These are phyloP conservation scores for Macroglossus sobrinus DNA, from an alignment of 2,113 vertebrate species.

Conservation along the genomic window DNA sequence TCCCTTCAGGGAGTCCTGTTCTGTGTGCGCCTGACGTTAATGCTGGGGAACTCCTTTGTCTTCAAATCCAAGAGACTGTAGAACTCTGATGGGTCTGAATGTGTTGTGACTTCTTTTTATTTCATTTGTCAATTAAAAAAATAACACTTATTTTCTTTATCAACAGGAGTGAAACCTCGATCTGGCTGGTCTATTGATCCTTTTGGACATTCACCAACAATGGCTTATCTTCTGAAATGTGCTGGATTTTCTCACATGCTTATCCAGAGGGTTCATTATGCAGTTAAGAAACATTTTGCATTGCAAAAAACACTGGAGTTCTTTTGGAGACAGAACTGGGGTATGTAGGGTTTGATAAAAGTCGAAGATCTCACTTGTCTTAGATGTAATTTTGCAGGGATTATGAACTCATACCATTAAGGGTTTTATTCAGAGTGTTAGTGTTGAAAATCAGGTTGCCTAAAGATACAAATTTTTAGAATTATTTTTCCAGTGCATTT, in stretches of 20 bases:
- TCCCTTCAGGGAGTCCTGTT: not conserved
- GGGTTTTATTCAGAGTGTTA: not conserved
- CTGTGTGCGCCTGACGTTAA: not conserved
- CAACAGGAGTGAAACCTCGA: conserved; percentile 89
- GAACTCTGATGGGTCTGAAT: not conserved
- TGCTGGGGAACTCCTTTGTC: not conserved
- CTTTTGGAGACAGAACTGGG: conserved; percentile 96
- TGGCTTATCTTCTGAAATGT: conserved; percentile 92
- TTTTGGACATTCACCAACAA: conserved; percentile 93
- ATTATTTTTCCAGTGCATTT: not conserved
- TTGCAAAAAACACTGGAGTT: conserved; percentile 89
- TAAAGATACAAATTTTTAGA: not conserved
- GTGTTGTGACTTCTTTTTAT: not conserved
- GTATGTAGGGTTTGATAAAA: conserved; percentile 78
- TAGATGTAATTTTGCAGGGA: not conserved
- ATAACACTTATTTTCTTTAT: conserved; percentile 25
- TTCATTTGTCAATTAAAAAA: not conserved
- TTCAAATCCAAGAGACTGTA: not conserved
- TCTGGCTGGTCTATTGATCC: conserved; percentile 93
- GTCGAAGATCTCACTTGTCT: not conserved
- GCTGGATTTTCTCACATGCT: conserved; percentile 91
- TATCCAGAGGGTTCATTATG: conserved; percentile 94
- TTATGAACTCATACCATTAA: not conserved
- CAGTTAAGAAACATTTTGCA: conserved; percentile 93
- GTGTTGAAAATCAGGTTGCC: not conserved